phyloP scores from a whole-genome alignment of 2,888 invertebrate species.

The Agrochola lychnidis region DNA sequence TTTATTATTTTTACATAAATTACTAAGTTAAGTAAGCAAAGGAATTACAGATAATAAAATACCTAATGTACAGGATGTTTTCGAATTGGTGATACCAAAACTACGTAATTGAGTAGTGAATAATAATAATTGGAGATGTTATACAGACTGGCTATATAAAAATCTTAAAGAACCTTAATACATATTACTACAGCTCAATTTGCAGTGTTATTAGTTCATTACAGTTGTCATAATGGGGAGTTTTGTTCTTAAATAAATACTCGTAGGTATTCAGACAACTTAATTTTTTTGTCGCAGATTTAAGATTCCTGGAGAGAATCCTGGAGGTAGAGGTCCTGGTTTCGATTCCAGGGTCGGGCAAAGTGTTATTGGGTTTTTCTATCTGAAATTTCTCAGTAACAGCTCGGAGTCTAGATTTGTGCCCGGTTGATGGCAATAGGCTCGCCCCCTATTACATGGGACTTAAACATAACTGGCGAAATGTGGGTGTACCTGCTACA shows the following conservation, averaged over 20 bases:
- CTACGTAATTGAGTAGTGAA: too few relatives aligned
- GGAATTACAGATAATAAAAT: conserved; percentile 5
- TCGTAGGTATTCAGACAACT: background rate
- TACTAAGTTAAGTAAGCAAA: conserved; percentile 25
- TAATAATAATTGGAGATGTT: background rate
- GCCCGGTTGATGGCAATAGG: too few relatives aligned
- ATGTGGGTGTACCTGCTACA: too few relatives aligned
- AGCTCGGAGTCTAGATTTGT: too few relatives aligned
- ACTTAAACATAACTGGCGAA: too few relatives aligned
- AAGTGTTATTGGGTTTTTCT: too few relatives aligned
- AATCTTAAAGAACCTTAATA: background rate
- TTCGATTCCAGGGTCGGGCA: too few relatives aligned
- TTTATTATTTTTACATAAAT: conserved; percentile 58
- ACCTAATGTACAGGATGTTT: background rate
- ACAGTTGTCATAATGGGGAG: background rate
- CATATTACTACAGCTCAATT: background rate
- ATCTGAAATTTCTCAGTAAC: too few relatives aligned
- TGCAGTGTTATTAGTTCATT: background rate
- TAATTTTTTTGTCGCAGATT: background rate
- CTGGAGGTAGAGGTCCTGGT: too few relatives aligned
- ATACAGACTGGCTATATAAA: background rate
- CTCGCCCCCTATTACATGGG: too few relatives aligned
- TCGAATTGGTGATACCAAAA: background rate
- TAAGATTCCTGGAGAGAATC: too few relatives aligned
- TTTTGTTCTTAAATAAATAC: background rate